Conservation (phyloP, 1,140 invertebrate genomes). For the Adelges cooleyi region DNA sequence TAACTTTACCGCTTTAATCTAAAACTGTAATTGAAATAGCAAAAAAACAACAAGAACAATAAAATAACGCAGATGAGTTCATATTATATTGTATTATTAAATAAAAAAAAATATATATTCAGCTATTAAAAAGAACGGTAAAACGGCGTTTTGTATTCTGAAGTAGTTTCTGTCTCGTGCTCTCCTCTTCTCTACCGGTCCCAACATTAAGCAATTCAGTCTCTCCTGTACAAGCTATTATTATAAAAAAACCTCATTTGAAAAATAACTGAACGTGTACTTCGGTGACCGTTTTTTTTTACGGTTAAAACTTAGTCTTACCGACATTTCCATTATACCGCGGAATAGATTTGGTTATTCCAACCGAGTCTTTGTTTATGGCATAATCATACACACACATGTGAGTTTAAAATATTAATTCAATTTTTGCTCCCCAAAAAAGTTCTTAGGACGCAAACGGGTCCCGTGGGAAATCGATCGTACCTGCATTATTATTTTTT, state of each 20-base stretch:
- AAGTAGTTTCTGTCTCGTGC: background rate
- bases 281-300: background rate
- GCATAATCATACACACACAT: background rate
- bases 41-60: background rate
- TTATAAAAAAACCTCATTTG: background rate
- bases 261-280: background rate
- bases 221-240: background rate
- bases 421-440: background rate
- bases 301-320: background rate
- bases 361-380: background rate
- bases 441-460: background rate
- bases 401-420: constrained; percentile 17
- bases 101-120: constrained; percentile 12
- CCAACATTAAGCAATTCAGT: background rate
- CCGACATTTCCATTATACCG: constrained; percentile 8
- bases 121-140: background rate
- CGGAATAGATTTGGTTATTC: constrained; percentile 6
- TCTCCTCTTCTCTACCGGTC: background rate
- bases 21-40: background rate
- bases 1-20: background rate
- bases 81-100: background rate
- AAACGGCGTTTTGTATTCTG: constrained; percentile 1
- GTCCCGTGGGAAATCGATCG: background rate
- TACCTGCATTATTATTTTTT: too few species aligned
- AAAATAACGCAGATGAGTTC: background rate